phyloP scores from a whole-genome alignment of 2,888 invertebrate species.

The Lagria hirta region DNA sequence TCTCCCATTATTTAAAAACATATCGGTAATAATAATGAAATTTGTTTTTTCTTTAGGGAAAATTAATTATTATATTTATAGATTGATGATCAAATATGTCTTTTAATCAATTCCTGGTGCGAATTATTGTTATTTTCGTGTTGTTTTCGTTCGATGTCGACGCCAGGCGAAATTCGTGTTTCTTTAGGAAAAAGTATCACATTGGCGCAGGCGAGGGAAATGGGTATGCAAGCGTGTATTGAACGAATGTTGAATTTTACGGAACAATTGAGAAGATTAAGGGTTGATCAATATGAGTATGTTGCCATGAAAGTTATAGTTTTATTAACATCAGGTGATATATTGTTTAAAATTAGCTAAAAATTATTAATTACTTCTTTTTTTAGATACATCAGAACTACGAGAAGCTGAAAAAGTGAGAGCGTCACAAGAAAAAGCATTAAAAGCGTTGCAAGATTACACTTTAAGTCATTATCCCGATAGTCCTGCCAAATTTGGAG shows the following conservation, averaged over 20 bases:
- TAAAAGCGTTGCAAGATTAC: slow-evolving; percentile 90
- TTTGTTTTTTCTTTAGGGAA: neutral
- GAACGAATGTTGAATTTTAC: slow-evolving; percentile 94
- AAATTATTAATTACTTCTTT: neutral
- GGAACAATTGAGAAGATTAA: slow-evolving; percentile 83
- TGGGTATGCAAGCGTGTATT: slow-evolving; percentile 83
- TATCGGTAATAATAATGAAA: too few species aligned
- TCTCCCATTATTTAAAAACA: slow-evolving; percentile 93
- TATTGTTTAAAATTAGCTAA: too few species aligned
- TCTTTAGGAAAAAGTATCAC: slow-evolving; percentile 66
- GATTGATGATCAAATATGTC: slow-evolving; percentile 97
- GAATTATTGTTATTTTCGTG: slow-evolving; percentile 88
- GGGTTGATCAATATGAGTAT: slow-evolving; percentile 94
- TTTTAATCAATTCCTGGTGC: slow-evolving; percentile 97
- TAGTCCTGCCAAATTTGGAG: slow-evolving; percentile 93
- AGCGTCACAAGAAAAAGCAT: slow-evolving; percentile 90
- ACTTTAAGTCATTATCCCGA: slow-evolving; percentile 89
- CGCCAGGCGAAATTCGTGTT: slow-evolving; percentile 81
- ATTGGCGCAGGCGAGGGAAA: slow-evolving; percentile 67
- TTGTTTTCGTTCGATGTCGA: slow-evolving; percentile 90
- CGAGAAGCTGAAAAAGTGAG: slow-evolving; percentile 93
- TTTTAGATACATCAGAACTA: slow-evolving; percentile 83
- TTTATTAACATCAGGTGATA: slow-evolving; percentile 83
- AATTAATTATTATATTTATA: slow-evolving; percentile 48
- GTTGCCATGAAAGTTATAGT: slow-evolving; percentile 95